Percentiles rank a stretch among this genome's conserved stretches.
These are phyloP conservation scores for Danionella dracula DNA, from an alignment of 2,797 vertebrate genomes.

Conservation along the genomic window DNA sequence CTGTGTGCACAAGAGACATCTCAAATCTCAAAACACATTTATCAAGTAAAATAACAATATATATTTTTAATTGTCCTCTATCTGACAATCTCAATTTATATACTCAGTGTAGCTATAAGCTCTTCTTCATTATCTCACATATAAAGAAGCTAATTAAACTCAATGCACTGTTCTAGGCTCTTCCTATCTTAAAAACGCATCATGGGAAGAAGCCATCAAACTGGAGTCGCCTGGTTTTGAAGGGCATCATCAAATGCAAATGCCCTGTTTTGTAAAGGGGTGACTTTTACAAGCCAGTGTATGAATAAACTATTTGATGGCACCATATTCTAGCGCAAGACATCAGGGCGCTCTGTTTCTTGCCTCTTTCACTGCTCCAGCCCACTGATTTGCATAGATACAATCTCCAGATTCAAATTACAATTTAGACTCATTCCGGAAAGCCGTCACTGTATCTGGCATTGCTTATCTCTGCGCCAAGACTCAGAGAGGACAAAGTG, in stretches of 20 bases:
- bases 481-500: conserved; percentile 45
- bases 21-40: neutral
- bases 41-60: neutral
- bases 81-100: conserved; percentile 50
- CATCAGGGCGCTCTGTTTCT: conserved; percentile 50
- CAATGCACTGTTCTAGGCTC: conserved; percentile 19
- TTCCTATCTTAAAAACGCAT: neutral
- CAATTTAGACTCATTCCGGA: conserved; percentile 43
- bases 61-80: conserved; percentile 43
- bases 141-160: conserved; percentile 54
- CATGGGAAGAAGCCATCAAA: conserved; percentile 29
- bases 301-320: conserved; percentile 42
- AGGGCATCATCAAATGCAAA: conserved; percentile 44
- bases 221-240: conserved; percentile 31
- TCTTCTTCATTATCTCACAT: conserved; percentile 50
- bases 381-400: conserved; percentile 45
- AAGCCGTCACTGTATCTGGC: conserved; percentile 29
- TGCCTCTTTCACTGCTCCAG: conserved; percentile 38
- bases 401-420: conserved; percentile 41
- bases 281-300: conserved; percentile 29
- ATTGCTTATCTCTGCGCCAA: conserved; percentile 41
- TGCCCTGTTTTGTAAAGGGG: conserved; percentile 29
- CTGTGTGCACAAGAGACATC: neutral
- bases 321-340: conserved; percentile 46
- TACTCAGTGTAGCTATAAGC: conserved; percentile 50